phyloP scores from a whole-genome alignment of 2,797 vertebrate species.

The Danio aesculapii region DNA sequence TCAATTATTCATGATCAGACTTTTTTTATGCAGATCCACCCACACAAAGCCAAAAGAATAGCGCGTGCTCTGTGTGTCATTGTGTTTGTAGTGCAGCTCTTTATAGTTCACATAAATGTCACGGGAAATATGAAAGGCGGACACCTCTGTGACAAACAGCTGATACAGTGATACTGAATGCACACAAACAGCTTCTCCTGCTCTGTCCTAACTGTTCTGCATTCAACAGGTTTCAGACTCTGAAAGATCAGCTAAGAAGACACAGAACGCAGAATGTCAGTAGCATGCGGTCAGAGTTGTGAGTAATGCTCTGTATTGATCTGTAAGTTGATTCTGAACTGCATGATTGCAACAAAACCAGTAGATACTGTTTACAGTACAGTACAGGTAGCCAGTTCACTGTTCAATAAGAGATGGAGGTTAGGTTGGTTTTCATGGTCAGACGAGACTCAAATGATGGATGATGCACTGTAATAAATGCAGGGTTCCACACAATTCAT shows the following conservation, averaged over 20 bases:
- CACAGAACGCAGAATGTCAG: background rate
- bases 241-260: background rate
- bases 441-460: background rate
- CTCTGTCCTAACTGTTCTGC: background rate
- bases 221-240: background rate
- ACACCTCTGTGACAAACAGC: conserved; percentile 27
- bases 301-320: conserved; percentile 6
- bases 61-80: background rate
- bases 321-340: conserved; percentile 12
- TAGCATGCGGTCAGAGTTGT: background rate
- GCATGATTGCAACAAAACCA: conserved; percentile 17
- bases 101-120: conserved; percentile 58
- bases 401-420: background rate
- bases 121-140: conserved; percentile 42
- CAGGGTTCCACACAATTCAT: too few species aligned
- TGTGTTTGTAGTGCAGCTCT: conserved; percentile 49
- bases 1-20: conserved; percentile 18
- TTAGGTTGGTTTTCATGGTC: background rate
- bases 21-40: conserved; percentile 5
- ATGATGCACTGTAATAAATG: too few species aligned
- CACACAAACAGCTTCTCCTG: background rate
- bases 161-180: too few species aligned
- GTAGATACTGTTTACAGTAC: background rate
- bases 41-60: conserved; percentile 13
- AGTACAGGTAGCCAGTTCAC: background rate